These are phyloP conservation scores for Oreochromis aureus DNA, from an alignment of 2,113 vertebrate species.

Conservation along the genomic window DNA sequence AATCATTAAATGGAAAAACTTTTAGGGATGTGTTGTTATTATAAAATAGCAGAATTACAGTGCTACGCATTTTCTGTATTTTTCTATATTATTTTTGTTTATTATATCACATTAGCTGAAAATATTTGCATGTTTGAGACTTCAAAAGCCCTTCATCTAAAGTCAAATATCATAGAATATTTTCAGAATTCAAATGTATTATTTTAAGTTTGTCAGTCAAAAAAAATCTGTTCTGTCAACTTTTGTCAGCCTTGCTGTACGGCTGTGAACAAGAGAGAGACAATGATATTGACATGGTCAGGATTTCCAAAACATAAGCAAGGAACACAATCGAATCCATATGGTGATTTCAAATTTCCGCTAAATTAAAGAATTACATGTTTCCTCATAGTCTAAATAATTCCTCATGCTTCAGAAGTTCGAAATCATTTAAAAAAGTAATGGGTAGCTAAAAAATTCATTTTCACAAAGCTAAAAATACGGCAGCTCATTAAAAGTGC, in stretches of 20 bases:
- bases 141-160: not conserved
- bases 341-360: not conserved
- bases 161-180: not conserved
- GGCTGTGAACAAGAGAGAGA: not conserved
- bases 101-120: not conserved
- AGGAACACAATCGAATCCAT: not conserved
- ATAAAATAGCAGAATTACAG: not conserved
- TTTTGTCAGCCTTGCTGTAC: not conserved
- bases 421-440: accelerated
- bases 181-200: not conserved
- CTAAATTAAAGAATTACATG: not conserved
- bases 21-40: not conserved
- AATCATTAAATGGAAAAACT: not conserved
- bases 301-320: not conserved
- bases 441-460: not conserved
- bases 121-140: not conserved
- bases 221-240: accelerated
- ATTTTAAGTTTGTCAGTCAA: not conserved
- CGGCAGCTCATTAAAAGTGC: not conserved
- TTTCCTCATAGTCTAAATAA: not conserved
- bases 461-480: not conserved
- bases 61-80: accelerated
- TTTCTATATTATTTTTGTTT: not conserved
- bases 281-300: not conserved
- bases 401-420: not conserved